Conservation (phyloP, 2,888 invertebrate species). For the Andrena haemorrhoa region DNA sequence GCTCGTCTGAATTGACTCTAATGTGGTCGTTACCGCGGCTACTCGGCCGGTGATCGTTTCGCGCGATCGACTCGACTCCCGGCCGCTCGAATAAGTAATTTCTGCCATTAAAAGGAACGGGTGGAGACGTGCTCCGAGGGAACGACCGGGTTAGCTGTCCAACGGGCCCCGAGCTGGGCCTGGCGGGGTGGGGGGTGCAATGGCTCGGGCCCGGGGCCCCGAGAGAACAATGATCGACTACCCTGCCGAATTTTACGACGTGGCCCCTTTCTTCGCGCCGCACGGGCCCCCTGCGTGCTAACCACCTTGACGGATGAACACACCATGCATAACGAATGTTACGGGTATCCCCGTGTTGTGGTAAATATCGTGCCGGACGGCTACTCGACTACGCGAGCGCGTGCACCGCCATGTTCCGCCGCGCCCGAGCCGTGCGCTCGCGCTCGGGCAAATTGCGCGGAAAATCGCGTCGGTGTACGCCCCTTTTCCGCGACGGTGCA, state of each 20-base stretch:
- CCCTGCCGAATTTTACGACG: constrained; percentile 69
- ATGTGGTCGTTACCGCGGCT: constrained; percentile 1
- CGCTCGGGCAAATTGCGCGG: not conserved
- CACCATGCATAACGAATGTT: constrained; percentile 65
- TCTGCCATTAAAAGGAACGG: constrained; percentile 30
- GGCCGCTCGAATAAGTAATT: constrained; percentile 34
- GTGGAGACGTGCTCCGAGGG: constrained; percentile 19
- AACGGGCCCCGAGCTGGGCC: not conserved
- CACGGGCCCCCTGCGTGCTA: constrained; percentile 61
- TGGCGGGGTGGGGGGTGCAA: constrained; percentile 26
- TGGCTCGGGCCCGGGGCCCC: constrained; percentile 36
- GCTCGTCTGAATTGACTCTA: too few relatives aligned
- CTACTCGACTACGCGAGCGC: constrained; percentile 30
- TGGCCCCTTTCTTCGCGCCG: constrained; percentile 59
- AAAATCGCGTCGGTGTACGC: constrained; percentile 1
- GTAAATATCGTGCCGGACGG: constrained; percentile 32
- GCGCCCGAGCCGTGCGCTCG: not conserved
- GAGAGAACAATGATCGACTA: constrained; percentile 67
- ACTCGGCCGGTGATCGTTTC: not conserved
- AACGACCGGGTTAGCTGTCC: not conserved
- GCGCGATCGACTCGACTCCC: not conserved
- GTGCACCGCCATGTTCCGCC: constrained; percentile 1
- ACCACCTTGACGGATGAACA: constrained; percentile 66
- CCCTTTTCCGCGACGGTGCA: too few relatives aligned
- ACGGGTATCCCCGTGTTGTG: constrained; percentile 55